Conservation (phyloP, 1,140 invertebrate genomes). For the Nylanderia fulva region DNA sequence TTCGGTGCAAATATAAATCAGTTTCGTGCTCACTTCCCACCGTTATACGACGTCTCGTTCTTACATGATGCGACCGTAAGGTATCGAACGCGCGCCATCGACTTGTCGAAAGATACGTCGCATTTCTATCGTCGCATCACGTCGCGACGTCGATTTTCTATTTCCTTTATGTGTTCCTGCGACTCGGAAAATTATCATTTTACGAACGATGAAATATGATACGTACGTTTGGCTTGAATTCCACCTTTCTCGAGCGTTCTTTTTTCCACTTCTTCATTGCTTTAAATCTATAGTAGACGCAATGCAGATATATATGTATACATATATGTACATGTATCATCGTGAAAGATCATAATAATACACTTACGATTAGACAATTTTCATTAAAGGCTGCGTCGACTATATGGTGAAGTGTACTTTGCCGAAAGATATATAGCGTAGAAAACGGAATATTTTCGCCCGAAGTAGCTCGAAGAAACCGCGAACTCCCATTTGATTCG, state of each 20-base stretch:
- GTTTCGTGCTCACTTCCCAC: slow-evolving; percentile 29
- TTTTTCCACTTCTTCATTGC: background rate
- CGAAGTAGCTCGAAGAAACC: background rate
- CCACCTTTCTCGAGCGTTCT: background rate
- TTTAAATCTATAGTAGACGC: too few species aligned
- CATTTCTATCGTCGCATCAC: slow-evolving; percentile 45
- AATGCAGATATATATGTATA: too few species aligned
- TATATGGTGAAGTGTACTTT: background rate
- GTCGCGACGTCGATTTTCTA: slow-evolving; percentile 48
- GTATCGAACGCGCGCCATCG: slow-evolving; percentile 35
- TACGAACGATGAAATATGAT: slow-evolving; percentile 51
- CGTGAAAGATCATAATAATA: background rate
- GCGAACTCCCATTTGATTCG: background rate
- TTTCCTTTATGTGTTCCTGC: slow-evolving; percentile 44
- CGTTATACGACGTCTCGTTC: slow-evolving; percentile 51
- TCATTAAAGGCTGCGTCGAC: background rate
- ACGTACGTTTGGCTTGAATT: slow-evolving; percentile 38
- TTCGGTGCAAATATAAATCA: slow-evolving; percentile 56
- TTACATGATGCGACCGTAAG: slow-evolving; percentile 38
- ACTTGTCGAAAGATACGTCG: slow-evolving; percentile 42
- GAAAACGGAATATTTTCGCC: background rate
- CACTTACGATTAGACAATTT: slow-evolving; percentile 32
- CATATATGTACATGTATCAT: too few species aligned
- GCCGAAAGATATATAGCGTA: background rate
- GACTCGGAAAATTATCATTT: slow-evolving; percentile 57